Conservation (phyloP, 2,888 invertebrate species). For the Epirrhoe tristata region DNA sequence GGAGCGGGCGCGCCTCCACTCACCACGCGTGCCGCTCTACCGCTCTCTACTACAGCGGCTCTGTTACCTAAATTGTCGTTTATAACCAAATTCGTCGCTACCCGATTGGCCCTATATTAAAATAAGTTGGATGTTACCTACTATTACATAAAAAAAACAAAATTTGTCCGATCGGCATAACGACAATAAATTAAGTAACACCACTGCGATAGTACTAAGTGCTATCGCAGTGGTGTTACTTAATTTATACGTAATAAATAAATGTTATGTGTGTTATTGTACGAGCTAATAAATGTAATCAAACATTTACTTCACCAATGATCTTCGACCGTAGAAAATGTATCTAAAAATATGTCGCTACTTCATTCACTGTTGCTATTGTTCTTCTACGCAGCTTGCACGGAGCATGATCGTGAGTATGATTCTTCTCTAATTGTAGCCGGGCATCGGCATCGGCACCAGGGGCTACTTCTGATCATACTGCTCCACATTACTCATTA, state of each 20-base stretch:
- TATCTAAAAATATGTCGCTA: slow-evolving; percentile 63
- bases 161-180: slow-evolving; percentile 37
- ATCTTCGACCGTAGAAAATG: slow-evolving; percentile 58
- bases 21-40: slow-evolving; percentile 36
- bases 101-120: slow-evolving; percentile 30
- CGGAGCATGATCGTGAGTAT: slow-evolving; percentile 97
- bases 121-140: slow-evolving; percentile 14
- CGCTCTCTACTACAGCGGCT: slow-evolving; percentile 36
- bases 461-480: slow-evolving; percentile 46
- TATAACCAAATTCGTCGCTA: slow-evolving; percentile 23
- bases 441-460: slow-evolving; percentile 32
- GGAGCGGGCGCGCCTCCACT: slow-evolving; percentile 48
- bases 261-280: slow-evolving; percentile 12
- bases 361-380: slow-evolving; percentile 88
- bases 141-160: not conserved
- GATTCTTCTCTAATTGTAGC: slow-evolving; percentile 61
- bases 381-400: slow-evolving; percentile 91
- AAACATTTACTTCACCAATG: slow-evolving; percentile 46
- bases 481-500: slow-evolving; percentile 40
- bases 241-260: slow-evolving; percentile 11
- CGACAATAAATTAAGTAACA: slow-evolving; percentile 26
- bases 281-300: slow-evolving; percentile 8
- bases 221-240: no score
- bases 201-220: slow-evolving; percentile 22
- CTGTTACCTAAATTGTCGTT: slow-evolving; percentile 39